phyloP scores from a whole-genome alignment of 2,113 vertebrate genomes.

The Okapia johnstoni region DNA sequence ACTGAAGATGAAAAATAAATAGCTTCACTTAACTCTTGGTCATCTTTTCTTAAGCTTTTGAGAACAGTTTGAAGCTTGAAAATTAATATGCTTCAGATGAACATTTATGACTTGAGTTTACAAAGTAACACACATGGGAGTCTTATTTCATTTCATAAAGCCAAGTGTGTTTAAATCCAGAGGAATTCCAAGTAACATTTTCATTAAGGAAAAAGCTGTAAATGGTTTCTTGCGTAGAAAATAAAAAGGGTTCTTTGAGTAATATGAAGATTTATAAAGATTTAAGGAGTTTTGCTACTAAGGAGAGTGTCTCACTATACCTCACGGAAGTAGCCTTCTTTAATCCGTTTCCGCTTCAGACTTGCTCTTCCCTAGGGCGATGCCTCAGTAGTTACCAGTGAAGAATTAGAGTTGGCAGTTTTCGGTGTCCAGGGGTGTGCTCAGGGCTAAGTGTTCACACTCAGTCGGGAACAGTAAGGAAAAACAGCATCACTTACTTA shows the following conservation, averaged over 20 bases:
- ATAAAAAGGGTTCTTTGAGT: not conserved
- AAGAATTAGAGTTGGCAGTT: conserved; percentile 13
- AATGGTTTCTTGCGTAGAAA: conserved; percentile 10
- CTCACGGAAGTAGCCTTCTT: conserved; percentile 12
- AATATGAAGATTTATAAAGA: not conserved
- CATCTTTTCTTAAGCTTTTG: not conserved
- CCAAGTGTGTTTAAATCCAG: not conserved
- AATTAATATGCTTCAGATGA: not conserved
- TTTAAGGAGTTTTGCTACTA: not conserved
- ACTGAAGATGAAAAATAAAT: not conserved
- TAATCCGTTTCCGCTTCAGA: conserved; percentile 6
- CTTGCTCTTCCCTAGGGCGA: not conserved
- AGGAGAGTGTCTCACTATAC: not conserved
- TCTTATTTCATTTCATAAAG: conserved; percentile 30
- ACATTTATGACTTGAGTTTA: conserved; percentile 22
- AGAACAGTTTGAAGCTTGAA: not conserved
- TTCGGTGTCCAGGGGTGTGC: not conserved
- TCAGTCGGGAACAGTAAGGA: not conserved
- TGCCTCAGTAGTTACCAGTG: rapidly evolving
- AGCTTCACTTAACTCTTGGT: not conserved
- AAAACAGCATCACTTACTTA: not conserved
- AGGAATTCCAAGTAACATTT: conserved; percentile 11
- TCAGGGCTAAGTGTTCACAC: not conserved
- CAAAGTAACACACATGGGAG: not conserved
- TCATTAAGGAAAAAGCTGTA: not conserved